Conservation (phyloP, 2,888 invertebrate species). For the Drosophila quinaria region DNA sequence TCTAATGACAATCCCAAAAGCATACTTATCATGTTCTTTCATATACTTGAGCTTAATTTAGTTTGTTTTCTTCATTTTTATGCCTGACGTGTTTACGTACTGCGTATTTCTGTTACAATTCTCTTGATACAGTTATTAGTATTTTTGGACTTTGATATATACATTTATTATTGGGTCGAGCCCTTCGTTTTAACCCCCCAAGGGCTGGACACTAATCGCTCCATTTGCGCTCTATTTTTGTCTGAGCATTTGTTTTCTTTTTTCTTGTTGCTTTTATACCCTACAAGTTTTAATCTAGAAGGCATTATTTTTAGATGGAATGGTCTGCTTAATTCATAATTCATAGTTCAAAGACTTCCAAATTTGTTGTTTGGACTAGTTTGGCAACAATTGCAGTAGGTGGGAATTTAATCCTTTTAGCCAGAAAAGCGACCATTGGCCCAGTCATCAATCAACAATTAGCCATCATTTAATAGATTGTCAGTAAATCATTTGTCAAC, state of each 20-base stretch:
- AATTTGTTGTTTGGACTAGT: slow-evolving; percentile 5
- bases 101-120: slow-evolving; percentile 41
- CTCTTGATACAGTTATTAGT: slow-evolving; percentile 65
- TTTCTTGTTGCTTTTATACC: neutral
- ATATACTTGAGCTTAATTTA: neutral
- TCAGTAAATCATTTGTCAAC: slow-evolving; percentile 77
- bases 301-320: neutral
- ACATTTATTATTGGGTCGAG: slow-evolving; percentile 25
- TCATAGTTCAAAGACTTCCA: slow-evolving; percentile 55
- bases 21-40: neutral
- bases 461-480: slow-evolving; percentile 71
- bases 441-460: slow-evolving; percentile 69
- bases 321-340: slow-evolving; percentile 58
- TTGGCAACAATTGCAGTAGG: slow-evolving; percentile 36
- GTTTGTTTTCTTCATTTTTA: slow-evolving; percentile 15
- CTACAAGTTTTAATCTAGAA: neutral
- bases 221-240: slow-evolving; percentile 60
- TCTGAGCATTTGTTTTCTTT: slow-evolving; percentile 33
- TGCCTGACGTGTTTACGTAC: slow-evolving; percentile 50
- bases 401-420: slow-evolving; percentile 75
- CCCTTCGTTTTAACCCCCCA: slow-evolving; percentile 25
- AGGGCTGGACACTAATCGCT: slow-evolving; percentile 57
- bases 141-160: slow-evolving; percentile 47
- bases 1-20: neutral
- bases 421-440: slow-evolving; percentile 2